Percentiles rank a stretch among this genome's conserved stretches.
phyloP scores from a whole-genome alignment of 2,113 vertebrate genomes.

The Oreochromis niloticus region DNA sequence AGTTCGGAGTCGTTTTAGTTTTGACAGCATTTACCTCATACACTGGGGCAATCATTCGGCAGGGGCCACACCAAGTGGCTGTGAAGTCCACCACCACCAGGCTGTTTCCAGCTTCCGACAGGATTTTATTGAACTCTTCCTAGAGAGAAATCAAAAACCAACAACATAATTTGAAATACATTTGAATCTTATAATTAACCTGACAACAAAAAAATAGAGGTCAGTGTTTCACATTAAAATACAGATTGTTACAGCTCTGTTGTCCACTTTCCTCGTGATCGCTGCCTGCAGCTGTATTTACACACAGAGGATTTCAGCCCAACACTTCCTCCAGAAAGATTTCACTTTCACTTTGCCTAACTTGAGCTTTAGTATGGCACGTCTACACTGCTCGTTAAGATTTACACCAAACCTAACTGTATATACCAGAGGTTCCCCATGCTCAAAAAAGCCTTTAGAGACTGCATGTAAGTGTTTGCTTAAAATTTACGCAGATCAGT shows the following conservation, averaged over 20 bases:
- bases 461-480: background rate
- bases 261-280: background rate
- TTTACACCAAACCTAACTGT: background rate
- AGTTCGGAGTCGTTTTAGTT: background rate
- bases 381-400: background rate
- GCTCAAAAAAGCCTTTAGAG: background rate
- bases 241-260: too few species aligned
- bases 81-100: slow-evolving; percentile 90
- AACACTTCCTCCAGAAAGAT: background rate
- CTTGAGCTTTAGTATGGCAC: accelerated
- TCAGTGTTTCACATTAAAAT: too few species aligned
- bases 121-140: slow-evolving; percentile 61
- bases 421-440: background rate
- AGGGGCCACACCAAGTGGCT: slow-evolving; percentile 89
- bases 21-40: slow-evolving; percentile 72
- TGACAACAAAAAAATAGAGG: too few species aligned
- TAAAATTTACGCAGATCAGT: background rate
- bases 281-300: background rate
- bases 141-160: slow-evolving; percentile 8
- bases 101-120: slow-evolving; percentile 70
- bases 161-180: background rate
- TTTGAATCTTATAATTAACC: background rate
- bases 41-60: slow-evolving; percentile 76
- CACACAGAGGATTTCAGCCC: background rate
- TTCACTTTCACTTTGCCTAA: background rate